Evolutionary conservation across 64 coral and sea anemone genomes (phyloP).

Genomic region (Montipora capricornis): DNA sequence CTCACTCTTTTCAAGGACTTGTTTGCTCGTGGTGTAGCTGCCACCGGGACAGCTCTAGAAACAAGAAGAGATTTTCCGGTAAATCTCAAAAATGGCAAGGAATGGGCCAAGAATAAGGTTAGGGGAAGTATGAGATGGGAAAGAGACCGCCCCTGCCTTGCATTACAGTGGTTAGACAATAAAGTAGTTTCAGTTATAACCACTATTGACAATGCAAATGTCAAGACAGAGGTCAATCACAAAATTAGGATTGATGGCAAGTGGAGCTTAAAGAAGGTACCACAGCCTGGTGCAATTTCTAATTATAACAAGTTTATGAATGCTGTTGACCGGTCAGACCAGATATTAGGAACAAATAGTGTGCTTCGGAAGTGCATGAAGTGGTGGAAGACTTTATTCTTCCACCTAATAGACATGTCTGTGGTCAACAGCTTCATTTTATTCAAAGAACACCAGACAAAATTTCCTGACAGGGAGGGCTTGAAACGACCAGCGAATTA

Average conservation of each 20-base stretch:
- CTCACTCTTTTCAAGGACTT: too few relatives aligned
- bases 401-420: slow-evolving; percentile 42
- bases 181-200: not conserved
- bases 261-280: slow-evolving; percentile 21
- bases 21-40: too few relatives aligned
- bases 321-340: slow-evolving; percentile 61
- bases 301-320: slow-evolving; percentile 55
- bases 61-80: too few relatives aligned
- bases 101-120: not conserved
- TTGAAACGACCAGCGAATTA: not conserved
- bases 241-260: not conserved
- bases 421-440: not conserved
- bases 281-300: slow-evolving; percentile 31
- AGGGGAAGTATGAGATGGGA: slow-evolving; percentile 52
- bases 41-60: too few relatives aligned
- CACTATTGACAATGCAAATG: slow-evolving; percentile 37
- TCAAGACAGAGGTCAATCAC: not conserved
- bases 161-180: slow-evolving; percentile 48
- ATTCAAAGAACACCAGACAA: not conserved
- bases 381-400: slow-evolving; percentile 73
- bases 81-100: slow-evolving; percentile 9
- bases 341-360: slow-evolving; percentile 28
- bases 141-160: not conserved
- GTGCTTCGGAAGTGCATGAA: slow-evolving; percentile 29
- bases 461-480: not conserved